Conservation (phyloP, 2,113 vertebrate genomes). For the Epinephelus moara region DNA sequence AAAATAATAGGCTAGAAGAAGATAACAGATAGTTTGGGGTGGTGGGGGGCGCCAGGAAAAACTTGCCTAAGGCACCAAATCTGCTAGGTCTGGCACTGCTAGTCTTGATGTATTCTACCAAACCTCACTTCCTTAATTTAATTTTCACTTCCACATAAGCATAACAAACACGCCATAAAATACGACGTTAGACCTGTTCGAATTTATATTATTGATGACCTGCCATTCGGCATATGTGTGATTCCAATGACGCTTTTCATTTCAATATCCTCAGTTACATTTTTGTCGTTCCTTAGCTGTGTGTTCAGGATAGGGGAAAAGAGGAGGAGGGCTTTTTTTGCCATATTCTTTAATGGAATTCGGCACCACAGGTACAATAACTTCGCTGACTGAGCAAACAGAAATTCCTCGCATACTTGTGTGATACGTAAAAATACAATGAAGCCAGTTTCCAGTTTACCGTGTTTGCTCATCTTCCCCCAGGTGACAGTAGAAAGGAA, state of each 20-base stretch:
- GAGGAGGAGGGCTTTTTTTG: background rate
- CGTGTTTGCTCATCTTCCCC: conserved; percentile 80
- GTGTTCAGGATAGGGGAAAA: too few species aligned
- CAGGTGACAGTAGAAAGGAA: conserved; percentile 89
- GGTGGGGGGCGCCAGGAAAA: too few species aligned
- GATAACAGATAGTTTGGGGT: too few species aligned
- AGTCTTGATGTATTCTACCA: background rate
- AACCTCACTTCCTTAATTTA: background rate
- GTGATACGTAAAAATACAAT: background rate
- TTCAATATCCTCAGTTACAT: background rate
- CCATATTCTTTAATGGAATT: background rate
- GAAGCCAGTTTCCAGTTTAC: conserved; percentile 38
- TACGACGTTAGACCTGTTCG: background rate
- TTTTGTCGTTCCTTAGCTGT: background rate
- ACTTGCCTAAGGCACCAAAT: too few species aligned
- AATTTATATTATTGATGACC: background rate
- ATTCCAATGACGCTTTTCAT: background rate
- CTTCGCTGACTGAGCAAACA: background rate
- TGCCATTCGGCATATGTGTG: background rate
- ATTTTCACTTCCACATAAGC: background rate
- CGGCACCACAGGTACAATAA: background rate
- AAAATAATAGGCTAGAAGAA: too few species aligned
- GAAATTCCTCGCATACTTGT: background rate
- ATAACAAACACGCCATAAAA: too few species aligned
- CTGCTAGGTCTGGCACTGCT: too few species aligned